phyloP scores from a whole-genome alignment of 2,113 vertebrate species.

The Anser cygnoides region DNA sequence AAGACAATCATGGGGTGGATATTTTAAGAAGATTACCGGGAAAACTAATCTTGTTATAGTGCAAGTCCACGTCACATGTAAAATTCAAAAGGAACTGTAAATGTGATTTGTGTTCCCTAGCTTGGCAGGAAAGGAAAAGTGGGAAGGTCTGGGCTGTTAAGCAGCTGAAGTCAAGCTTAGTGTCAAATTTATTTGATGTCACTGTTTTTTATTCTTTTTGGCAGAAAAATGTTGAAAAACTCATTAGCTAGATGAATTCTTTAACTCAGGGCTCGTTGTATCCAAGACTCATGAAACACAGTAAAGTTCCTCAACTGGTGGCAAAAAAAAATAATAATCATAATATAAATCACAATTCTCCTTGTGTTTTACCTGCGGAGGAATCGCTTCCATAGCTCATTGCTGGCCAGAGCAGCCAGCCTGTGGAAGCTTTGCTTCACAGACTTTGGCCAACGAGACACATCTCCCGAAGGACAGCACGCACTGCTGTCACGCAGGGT shows the following conservation, averaged over 20 bases:
- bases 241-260: background rate
- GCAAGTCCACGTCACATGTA: conserved; percentile 22
- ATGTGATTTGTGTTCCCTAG: background rate
- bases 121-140: background rate
- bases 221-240: background rate
- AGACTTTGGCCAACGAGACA: background rate
- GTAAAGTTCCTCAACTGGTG: background rate
- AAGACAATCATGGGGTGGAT: conserved; percentile 41
- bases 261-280: background rate
- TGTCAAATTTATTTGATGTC: background rate
- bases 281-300: background rate
- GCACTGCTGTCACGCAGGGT: background rate
- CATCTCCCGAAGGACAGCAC: background rate
- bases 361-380: background rate
- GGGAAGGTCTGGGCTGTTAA: background rate
- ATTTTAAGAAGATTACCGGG: conserved; percentile 56
- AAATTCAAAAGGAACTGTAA: background rate
- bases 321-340: background rate
- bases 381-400: background rate
- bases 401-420: background rate
- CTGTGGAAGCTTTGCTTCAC: background rate
- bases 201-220: background rate
- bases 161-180: background rate
- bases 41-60: conserved; percentile 56
- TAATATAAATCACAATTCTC: background rate